phyloP scores from a whole-genome alignment of 53 echinoderm and acorn worm species.

The Henricia sp. region DNA sequence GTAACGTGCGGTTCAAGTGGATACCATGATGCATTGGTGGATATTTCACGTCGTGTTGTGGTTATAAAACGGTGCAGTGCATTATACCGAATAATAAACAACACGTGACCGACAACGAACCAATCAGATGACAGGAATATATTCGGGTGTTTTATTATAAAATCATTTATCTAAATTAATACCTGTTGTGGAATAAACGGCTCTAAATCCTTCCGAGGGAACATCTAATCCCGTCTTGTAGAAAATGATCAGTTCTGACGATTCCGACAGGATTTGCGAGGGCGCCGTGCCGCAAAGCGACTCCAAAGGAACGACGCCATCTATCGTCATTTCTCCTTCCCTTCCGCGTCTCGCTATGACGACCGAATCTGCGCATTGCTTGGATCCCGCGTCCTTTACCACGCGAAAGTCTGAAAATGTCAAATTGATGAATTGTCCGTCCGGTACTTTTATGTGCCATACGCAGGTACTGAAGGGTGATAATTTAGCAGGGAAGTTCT shows the following conservation, averaged over 20 bases:
- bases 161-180: too few species aligned
- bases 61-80: too few species aligned
- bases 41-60: too few species aligned
- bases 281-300: conserved; percentile 52
- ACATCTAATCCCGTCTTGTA: conserved; percentile 61
- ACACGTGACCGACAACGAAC: too few species aligned
- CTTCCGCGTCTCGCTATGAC: conserved; percentile 12
- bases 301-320: not conserved
- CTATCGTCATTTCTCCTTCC: not conserved
- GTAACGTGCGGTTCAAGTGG: too few species aligned
- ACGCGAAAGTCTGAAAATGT: conserved; percentile 67
- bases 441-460: conserved; percentile 44
- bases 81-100: too few species aligned
- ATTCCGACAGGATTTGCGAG: conserved; percentile 37
- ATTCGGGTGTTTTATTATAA: too few species aligned
- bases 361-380: conserved; percentile 51
- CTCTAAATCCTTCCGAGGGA: conserved; percentile 55
- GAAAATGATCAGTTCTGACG: conserved; percentile 17
- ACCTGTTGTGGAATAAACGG: conserved; percentile 58
- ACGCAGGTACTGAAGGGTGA: conserved; percentile 73
- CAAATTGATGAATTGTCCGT: conserved; percentile 55
- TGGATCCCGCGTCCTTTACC: conserved; percentile 7
- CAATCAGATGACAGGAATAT: too few species aligned
- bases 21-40: too few species aligned
- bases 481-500: conserved; percentile 59